phyloP scores from a whole-genome alignment of 2,888 invertebrate genomes.

The Yponomeuta sedellus region DNA sequence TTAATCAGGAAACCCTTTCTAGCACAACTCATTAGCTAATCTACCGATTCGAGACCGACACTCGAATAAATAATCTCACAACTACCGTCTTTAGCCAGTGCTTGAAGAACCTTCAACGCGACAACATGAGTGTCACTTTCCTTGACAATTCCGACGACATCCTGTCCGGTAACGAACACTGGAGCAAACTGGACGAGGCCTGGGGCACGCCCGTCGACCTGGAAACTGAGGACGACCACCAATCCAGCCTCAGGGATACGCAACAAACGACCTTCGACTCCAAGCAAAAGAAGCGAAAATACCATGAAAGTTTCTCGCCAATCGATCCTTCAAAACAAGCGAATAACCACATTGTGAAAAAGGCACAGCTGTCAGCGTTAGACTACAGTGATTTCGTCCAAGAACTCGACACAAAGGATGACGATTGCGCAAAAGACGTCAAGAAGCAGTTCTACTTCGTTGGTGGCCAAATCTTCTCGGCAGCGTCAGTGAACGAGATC shows the following conservation, averaged over 20 bases:
- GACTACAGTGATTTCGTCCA: slow-evolving; percentile 55
- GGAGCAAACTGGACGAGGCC: slow-evolving; percentile 54
- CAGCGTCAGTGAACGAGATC: slow-evolving; percentile 55
- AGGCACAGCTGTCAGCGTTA: slow-evolving; percentile 31
- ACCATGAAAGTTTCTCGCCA: slow-evolving; percentile 37
- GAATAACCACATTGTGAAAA: slow-evolving; percentile 40
- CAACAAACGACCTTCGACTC: slow-evolving; percentile 58
- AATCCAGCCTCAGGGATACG: slow-evolving; percentile 45
- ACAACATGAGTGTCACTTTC: not conserved
- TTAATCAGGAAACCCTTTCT: not conserved
- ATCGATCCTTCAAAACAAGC: slow-evolving; percentile 29
- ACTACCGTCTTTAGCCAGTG: not conserved
- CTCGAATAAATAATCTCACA: not conserved
- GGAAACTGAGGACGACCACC: slow-evolving; percentile 49
- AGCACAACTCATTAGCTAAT: slow-evolving; percentile 2
- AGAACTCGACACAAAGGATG: slow-evolving; percentile 33
- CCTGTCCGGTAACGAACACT: slow-evolving; percentile 50
- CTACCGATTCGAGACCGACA: not conserved
- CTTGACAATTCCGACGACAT: slow-evolving; percentile 12
- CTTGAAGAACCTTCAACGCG: not conserved
- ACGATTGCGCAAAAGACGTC: slow-evolving; percentile 27
- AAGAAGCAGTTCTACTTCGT: slow-evolving; percentile 45
- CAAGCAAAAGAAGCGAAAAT: slow-evolving; percentile 45
- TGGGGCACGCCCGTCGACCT: slow-evolving; percentile 61
- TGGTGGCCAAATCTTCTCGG: slow-evolving; percentile 54